These are phyloP conservation scores for Plutella xylostella DNA, from an alignment of 2,888 invertebrate genomes.

Conservation along the genomic window DNA sequence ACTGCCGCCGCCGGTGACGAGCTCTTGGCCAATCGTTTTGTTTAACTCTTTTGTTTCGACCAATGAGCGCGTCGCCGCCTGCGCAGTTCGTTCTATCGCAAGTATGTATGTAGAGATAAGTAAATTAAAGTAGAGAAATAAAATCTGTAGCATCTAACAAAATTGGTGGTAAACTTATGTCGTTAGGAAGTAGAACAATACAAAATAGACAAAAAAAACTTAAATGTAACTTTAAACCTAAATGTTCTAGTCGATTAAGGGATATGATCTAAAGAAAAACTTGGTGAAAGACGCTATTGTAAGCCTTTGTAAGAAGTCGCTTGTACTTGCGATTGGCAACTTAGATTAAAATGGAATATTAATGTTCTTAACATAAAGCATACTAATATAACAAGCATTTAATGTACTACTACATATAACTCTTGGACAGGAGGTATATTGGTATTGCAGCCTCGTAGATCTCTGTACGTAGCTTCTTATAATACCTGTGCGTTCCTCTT, in stretches of 20 bases:
- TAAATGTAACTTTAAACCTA: conserved; percentile 50
- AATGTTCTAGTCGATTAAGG: conserved; percentile 61
- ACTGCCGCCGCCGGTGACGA: conserved; percentile 45
- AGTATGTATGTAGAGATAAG: conserved; percentile 69
- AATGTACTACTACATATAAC: conserved; percentile 39
- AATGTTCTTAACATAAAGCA: conserved; percentile 51
- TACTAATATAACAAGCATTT: conserved; percentile 48
- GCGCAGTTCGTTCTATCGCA: conserved; percentile 44
- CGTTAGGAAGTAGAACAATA: conserved; percentile 56
- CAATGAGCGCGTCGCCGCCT: conserved; percentile 34
- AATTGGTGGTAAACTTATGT: conserved; percentile 69
- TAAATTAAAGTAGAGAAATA: conserved; percentile 47
- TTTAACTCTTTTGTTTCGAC: conserved; percentile 31
- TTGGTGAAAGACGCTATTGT: conserved; percentile 67
- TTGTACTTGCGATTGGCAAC: conserved; percentile 66
- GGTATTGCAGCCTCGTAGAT: conserved; percentile 60
- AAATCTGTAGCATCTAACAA: conserved; percentile 46
- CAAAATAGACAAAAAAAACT: conserved; percentile 50
- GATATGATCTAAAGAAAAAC: conserved; percentile 51
- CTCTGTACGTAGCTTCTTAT: conserved; percentile 63
- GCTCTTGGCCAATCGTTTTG: conserved; percentile 29
- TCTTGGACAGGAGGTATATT: conserved; percentile 56
- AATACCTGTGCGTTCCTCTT: conserved; percentile 47
- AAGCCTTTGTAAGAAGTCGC: conserved; percentile 60
- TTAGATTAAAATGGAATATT: conserved; percentile 54